Percentiles rank a stretch among this genome's conserved stretches.
These are phyloP conservation scores for Nestor notabilis DNA, from an alignment of 2,113 vertebrate genomes.

Conservation along the genomic window DNA sequence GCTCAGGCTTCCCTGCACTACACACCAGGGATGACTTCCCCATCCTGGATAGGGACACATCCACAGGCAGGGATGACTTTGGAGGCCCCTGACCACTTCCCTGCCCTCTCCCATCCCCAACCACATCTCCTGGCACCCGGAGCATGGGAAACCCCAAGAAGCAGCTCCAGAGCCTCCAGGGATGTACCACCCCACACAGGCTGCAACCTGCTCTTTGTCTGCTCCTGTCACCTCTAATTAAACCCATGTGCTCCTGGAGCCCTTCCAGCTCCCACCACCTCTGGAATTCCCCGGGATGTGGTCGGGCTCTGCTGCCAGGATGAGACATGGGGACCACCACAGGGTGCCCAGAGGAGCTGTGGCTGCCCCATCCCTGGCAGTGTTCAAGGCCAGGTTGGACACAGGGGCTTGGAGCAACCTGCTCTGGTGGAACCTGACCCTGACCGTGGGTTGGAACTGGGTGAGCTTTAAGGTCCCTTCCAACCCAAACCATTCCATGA, in stretches of 20 bases:
- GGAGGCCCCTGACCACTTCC: background rate
- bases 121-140: rapidly evolving
- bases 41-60: rapidly evolving
- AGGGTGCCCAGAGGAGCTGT: too few relatives aligned
- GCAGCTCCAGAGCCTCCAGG: background rate
- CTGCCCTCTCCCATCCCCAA: background rate
- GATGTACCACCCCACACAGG: background rate
- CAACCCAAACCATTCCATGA: background rate
- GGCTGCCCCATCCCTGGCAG: too few relatives aligned
- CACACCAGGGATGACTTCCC: rapidly evolving
- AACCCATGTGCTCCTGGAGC: background rate
- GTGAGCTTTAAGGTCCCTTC: background rate
- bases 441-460: too few relatives aligned
- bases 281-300: background rate
- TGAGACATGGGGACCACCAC: rapidly evolving
- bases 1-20: background rate
- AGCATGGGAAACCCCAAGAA: background rate
- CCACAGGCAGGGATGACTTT: background rate
- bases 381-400: too few relatives aligned
- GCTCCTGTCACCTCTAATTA: background rate
- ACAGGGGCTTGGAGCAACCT: too few relatives aligned
- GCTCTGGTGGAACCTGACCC: too few relatives aligned
- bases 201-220: background rate
- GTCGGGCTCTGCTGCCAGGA: background rate
- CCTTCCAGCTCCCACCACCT: background rate